These are phyloP conservation scores for Schizothorax lantsangensis DNA, from an alignment of 2,797 vertebrate genomes.

Conservation along the genomic window DNA sequence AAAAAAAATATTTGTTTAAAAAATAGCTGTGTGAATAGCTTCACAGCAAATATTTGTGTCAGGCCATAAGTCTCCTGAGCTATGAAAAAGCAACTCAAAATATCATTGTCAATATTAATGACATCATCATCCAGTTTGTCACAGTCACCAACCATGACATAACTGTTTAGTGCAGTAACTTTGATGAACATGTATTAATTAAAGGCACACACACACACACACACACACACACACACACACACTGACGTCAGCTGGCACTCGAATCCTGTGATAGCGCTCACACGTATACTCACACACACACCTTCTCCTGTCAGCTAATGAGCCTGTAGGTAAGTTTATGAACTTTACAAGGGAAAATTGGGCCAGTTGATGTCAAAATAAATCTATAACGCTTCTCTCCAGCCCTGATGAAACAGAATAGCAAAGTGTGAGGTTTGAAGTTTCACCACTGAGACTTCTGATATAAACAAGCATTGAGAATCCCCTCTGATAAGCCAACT, in stretches of 20 bases:
- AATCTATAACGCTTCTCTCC: slow-evolving; percentile 82
- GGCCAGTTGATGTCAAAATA: slow-evolving; percentile 81
- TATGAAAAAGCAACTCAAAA: not conserved
- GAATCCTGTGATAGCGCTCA: not conserved
- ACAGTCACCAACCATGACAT: not conserved
- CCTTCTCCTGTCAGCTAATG: slow-evolving; percentile 53
- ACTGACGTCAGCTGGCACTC: not conserved
- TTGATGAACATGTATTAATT: not conserved
- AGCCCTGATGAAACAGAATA: slow-evolving; percentile 86
- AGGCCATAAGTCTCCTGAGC: not conserved
- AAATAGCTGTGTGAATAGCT: not conserved
- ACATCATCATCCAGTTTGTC: slow-evolving; percentile 6
- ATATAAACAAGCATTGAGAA: slow-evolving; percentile 83
- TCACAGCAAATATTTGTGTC: not conserved
- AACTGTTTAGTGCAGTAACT: not conserved
- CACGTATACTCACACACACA: not conserved
- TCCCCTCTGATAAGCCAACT: slow-evolving; percentile 49
- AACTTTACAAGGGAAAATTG: slow-evolving; percentile 76
- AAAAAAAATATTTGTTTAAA: not conserved
- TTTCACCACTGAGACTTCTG: slow-evolving; percentile 82
- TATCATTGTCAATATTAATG: not conserved
- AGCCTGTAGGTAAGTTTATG: slow-evolving; percentile 77
- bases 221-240: not conserved
- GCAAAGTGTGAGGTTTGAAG: slow-evolving; percentile 82
- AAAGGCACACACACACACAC: not conserved